Base-by-base conservation (phyloP, 2,888 invertebrate genomes). In the Aphodius granarius region DNA sequence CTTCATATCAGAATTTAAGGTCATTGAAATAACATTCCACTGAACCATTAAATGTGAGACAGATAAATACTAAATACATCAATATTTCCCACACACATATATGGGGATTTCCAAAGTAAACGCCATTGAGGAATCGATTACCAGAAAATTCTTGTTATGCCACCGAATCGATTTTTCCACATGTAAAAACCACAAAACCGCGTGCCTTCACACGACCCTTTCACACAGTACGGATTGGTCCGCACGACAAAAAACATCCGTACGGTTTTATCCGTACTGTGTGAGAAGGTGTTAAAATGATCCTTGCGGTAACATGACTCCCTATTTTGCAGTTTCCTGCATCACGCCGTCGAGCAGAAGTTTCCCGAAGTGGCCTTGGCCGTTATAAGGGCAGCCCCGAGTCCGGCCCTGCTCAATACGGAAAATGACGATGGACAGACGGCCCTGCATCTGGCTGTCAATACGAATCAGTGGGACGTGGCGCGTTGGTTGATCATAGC, bases 381-480 rank as follows among this genome's bases (percentile, higher is more conserved):
- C 72, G 89, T 97, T 71, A 94, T 97, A 82, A 90, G 91, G 78
- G 89, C 94, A 84, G 94, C 94, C 77, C 95, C 96, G 62, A 92
- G 94, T 87, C 93, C 93, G 73, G 91, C 91, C 71, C 90, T 94
- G 77, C 88, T 97, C 66, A 94, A 97, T 86, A 91, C 95, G 63
- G 90, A 91, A 73, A 97, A 97, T 87, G 93, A 95, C 87, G 90
- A 91, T 75, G 91, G 92, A 5, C 93, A 94, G 83, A 94, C 96
- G 0, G 93, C 97, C 0, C 87, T 97, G n/a, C 97, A 97, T 87
- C 88, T 97, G 78, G 95, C 97, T 0, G 95, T 95, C 0, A 88
- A 95, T 80, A 94, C 94, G 63, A 90, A 91, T 9, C 94, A 96
- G 85, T 89, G 93, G 63, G 89, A 91, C 66, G 91, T 97, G 70